Base-by-base conservation (phyloP, 2,113 vertebrate genomes). In the Phalacrocorax aristotelis region DNA sequence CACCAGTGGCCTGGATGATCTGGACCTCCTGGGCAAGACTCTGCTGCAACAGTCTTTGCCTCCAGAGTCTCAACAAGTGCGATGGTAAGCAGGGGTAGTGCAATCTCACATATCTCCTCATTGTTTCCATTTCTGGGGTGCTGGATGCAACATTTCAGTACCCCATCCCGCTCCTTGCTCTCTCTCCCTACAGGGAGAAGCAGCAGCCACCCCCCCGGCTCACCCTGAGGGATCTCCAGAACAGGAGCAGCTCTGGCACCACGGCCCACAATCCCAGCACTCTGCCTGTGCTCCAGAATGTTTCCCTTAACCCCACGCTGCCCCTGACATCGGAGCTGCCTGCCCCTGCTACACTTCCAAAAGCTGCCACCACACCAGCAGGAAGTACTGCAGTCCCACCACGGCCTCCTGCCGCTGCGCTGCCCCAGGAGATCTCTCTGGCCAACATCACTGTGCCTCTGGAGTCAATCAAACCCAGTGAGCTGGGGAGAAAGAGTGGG, bases 391-490 rank as follows among this genome's bases (percentile, higher is more conserved):
- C 96, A 27, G 82, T 85, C 58, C 65, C 92, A 2, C 60, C 89
- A 40, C 93, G 57, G 55, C 88, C 93, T 21, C 90, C 96, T 51
- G 95, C 97, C 36, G 40, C 98, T 5, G 14, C 44, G 0, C 85
- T 96, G 32, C 97, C 96, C 12, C 97, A 98, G 11, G 98, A 98
- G 95, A 98, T 99, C 87, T 99, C 99, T 0, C 97, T 99, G 23
- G 97, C 98, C 87, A 99, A 98, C 49, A 97, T 99, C 84, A 98
- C 98, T 42, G 99, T 99, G 96, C 99, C 99, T 94, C 98, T 99
- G 98, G 99, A 99, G 95, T 98, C 99, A 46, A 99, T 99, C 97
- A 99, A 99, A 97, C 99, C 99, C n/a, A 99, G 99, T 99, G 97
- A 99, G 99, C 51, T 8, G 0, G 81, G 76, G 60, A 1, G 3